phyloP scores from a whole-genome alignment of 2,797 vertebrate species.

The Cetoscarus ocellatus region DNA sequence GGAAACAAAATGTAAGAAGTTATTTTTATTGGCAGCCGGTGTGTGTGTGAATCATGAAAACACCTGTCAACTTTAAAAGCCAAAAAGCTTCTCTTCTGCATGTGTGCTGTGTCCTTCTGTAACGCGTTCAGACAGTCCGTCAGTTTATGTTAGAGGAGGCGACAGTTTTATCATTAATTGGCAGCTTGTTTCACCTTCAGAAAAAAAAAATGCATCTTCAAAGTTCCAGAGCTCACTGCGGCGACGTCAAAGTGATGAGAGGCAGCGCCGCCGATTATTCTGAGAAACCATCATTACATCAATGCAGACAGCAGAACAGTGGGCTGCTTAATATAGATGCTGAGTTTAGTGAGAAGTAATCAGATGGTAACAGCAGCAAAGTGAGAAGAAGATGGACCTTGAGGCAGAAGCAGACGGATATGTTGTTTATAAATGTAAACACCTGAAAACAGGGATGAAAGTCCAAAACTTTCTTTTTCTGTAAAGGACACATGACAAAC shows the following conservation, averaged over 20 bases:
- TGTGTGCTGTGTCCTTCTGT: neutral
- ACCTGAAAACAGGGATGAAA: neutral
- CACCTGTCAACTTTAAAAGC: slow-evolving; percentile 17
- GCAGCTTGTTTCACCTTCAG: slow-evolving; percentile 13
- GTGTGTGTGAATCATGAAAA: slow-evolving; percentile 5
- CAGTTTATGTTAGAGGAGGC: slow-evolving; percentile 12
- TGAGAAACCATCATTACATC: slow-evolving; percentile 13
- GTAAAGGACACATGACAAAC: too few relatives aligned
- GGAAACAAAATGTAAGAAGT: slow-evolving; percentile 11
- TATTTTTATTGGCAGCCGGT: slow-evolving; percentile 18
- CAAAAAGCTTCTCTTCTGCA: neutral
- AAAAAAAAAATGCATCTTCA: slow-evolving; percentile 15
- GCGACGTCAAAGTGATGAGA: slow-evolving; percentile 15
- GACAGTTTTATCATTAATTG: slow-evolving; percentile 11
- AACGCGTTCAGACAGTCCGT: slow-evolving; percentile 10
- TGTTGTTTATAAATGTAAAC: neutral
- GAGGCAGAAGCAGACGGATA: neutral
- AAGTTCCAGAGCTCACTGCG: slow-evolving; percentile 7
- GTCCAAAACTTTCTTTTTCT: neutral
- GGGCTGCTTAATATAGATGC: slow-evolving; percentile 32
- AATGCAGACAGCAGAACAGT: slow-evolving; percentile 6
- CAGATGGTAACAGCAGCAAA: slow-evolving; percentile 7
- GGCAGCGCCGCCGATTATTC: slow-evolving; percentile 13
- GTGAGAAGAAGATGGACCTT: slow-evolving; percentile 2
- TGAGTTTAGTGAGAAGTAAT: slow-evolving; percentile 5